phyloP scores from a whole-genome alignment of 2,797 vertebrate genomes.

The Ceyx erithaca region DNA sequence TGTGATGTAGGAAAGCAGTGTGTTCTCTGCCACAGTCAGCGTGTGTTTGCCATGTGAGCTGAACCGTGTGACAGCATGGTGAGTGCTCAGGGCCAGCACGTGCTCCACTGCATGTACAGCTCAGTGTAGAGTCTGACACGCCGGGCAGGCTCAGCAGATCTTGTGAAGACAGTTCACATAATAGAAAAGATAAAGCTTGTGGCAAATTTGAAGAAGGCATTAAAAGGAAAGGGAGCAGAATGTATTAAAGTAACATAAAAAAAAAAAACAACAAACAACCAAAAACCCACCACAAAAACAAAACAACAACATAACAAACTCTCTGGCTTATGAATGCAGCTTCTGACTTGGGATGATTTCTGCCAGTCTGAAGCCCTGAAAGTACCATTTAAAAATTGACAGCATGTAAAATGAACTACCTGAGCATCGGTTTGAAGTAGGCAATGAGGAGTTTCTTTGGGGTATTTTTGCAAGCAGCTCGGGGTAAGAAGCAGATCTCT shows the following conservation, averaged over 20 bases:
- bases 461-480: background rate
- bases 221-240: background rate
- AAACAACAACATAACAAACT: too few relatives aligned
- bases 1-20: conserved; percentile 61
- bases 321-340: background rate
- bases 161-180: background rate
- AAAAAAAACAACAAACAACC: too few relatives aligned
- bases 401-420: background rate
- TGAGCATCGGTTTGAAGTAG: background rate
- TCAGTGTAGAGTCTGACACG: fast-evolving
- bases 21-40: conserved; percentile 67
- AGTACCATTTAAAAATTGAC: background rate
- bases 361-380: conserved; percentile 13
- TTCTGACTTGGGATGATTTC: conserved; percentile 11
- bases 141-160: background rate
- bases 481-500: background rate
- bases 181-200: background rate
- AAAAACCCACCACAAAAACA: too few relatives aligned
- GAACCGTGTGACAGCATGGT: conserved; percentile 63
- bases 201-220: background rate
- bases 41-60: conserved; percentile 67
- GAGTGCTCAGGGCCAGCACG: background rate
- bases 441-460: conserved; percentile 16
- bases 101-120: background rate
- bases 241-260: background rate